Percentiles rank a stretch among this genome's conserved stretches.
phyloP scores from a whole-genome alignment of 1,140 invertebrate genomes.

The Temnothorax nylanderi region DNA sequence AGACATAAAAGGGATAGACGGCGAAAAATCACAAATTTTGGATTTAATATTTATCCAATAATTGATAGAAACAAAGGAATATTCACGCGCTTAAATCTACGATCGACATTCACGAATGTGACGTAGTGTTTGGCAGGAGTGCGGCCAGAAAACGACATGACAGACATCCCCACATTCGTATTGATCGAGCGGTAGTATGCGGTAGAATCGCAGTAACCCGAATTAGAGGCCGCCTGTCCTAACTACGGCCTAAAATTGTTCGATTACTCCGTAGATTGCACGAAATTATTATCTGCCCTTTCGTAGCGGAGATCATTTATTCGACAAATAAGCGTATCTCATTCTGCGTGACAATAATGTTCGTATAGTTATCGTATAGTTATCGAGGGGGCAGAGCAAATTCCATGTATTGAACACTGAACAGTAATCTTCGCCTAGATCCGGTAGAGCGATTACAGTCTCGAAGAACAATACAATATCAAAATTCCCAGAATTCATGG shows the following conservation, averaged over 20 bases:
- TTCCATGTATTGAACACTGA: constrained; percentile 24
- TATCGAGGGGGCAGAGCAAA: neutral
- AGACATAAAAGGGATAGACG: neutral
- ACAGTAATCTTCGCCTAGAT: constrained; percentile 4
- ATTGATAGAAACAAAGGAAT: neutral
- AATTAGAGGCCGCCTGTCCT: constrained; percentile 62
- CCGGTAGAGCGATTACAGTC: neutral
- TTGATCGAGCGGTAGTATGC: constrained; percentile 49
- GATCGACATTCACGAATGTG: neutral
- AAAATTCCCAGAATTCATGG: neutral
- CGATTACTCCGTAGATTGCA: constrained; percentile 42
- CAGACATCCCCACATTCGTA: constrained; percentile 47
- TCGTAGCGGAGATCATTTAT: constrained; percentile 8
- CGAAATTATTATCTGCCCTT: constrained; percentile 55
- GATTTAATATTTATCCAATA: neutral
- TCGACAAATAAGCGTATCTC: constrained; percentile 53
- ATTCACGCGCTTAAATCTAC: neutral
- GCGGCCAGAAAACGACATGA: constrained; percentile 42
- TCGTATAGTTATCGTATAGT: constrained; percentile 22
- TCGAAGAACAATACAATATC: neutral
- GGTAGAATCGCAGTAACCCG: constrained; percentile 66
- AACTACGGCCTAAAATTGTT: constrained; percentile 38
- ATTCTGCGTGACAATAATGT: constrained; percentile 5
- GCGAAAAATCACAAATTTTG: neutral
- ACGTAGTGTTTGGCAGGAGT: constrained; percentile 26